These are phyloP conservation scores for Siniperca obscura DNA, from an alignment of 2,797 vertebrate genomes.

Conservation along the genomic window DNA sequence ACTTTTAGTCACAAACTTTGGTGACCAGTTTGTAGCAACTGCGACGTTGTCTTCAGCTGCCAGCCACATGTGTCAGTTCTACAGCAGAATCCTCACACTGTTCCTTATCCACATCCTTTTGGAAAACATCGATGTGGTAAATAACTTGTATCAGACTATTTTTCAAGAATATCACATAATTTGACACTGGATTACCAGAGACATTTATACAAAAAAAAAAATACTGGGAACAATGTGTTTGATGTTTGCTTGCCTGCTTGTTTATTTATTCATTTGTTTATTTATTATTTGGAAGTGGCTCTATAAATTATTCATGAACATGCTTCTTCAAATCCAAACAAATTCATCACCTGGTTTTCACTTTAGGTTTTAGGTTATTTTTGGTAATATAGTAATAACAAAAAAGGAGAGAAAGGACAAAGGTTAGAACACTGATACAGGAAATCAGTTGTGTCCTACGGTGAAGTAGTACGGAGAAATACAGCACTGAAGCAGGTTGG, in stretches of 20 bases:
- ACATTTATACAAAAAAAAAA: conserved; percentile 74
- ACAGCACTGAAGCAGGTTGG: conserved; percentile 26
- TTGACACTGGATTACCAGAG: conserved; percentile 70
- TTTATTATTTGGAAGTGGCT: conserved; percentile 85
- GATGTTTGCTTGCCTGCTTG: conserved; percentile 88
- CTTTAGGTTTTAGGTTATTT: conserved; percentile 26
- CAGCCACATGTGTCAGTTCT: conserved; percentile 41
- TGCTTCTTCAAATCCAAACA: conserved; percentile 71
- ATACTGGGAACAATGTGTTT: conserved; percentile 75
- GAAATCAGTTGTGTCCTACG: no score
- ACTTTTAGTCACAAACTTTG: conserved; percentile 46
- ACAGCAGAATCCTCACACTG: conserved; percentile 44
- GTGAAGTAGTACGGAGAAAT: no score
- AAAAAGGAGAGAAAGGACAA: conserved; percentile 18
- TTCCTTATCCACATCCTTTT: conserved; percentile 57
- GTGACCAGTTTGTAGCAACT: conserved; percentile 44
- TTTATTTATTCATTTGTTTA: conserved; percentile 90
- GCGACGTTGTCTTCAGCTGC: conserved; percentile 30
- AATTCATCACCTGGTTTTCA: conserved; percentile 63
- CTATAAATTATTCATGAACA: conserved; percentile 84
- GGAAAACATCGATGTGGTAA: conserved; percentile 51
- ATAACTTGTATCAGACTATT: conserved; percentile 69
- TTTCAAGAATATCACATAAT: conserved; percentile 66
- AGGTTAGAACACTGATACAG: no score
- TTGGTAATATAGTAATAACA: conserved; percentile 21